A percentile compares a stretch with the other conserved stretches of the same genome.
These are phyloP conservation scores for Abramis brama DNA, from an alignment of 2,113 vertebrate species.

Conservation along the genomic window DNA sequence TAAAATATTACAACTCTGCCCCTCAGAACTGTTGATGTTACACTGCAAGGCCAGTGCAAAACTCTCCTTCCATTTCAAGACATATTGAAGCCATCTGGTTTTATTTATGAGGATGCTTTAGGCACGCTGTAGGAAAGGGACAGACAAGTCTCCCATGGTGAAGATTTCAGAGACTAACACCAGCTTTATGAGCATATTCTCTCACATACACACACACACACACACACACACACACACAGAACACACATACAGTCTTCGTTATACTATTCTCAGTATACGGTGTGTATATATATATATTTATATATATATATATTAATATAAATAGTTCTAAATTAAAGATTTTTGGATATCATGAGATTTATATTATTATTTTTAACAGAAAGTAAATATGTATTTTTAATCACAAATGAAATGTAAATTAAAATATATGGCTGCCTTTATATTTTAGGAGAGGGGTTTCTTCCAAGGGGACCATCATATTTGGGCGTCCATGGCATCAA, in stretches of 20 bases:
- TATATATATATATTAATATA: no score
- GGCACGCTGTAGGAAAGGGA: conserved; percentile 61
- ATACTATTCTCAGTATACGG: conserved; percentile 41
- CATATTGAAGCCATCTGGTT: conserved; percentile 70
- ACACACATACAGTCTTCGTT: background rate
- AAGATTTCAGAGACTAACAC: conserved; percentile 24
- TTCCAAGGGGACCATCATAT: background rate
- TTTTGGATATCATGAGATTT: no score
- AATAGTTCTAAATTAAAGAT: background rate
- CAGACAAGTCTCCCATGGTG: conserved; percentile 67
- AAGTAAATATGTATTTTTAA: background rate
- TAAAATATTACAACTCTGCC: conserved; percentile 17
- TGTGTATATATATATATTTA: no score
- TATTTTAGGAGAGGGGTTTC: background rate
- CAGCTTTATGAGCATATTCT: conserved; percentile 42
- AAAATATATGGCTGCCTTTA: background rate
- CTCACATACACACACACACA: background rate
- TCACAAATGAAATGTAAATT: background rate
- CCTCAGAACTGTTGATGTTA: conserved; percentile 1
- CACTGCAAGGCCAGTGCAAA: background rate
- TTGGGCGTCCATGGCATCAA: background rate
- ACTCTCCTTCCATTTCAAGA: conserved; percentile 26
- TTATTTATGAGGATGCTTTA: conserved; percentile 60
- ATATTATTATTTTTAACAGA: background rate
- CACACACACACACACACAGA: background rate